A percentile compares a stretch with the other conserved stretches of the same genome.
Conservation (phyloP, 1,140 invertebrate species). For the Nasonia vitripennis region DNA sequence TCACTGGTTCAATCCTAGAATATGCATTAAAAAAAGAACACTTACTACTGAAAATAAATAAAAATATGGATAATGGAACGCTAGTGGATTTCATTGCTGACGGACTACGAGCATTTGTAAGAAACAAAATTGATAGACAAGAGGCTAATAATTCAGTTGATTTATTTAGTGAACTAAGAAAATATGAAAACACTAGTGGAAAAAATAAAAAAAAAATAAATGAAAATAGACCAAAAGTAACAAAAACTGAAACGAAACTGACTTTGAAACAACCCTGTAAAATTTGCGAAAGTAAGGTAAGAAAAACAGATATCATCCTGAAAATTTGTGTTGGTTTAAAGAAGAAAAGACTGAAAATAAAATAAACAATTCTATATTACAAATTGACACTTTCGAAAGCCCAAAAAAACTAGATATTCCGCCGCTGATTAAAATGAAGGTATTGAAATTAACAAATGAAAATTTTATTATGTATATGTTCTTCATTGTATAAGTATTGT, state of each 20-base stretch:
- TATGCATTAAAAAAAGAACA: conserved; percentile 14
- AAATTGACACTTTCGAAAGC: background rate
- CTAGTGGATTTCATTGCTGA: conserved; percentile 4
- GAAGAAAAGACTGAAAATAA: background rate
- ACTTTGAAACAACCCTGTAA: conserved; percentile 24
- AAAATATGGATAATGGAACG: background rate
- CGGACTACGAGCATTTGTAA: background rate
- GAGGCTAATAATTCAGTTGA: background rate
- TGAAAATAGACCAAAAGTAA: background rate
- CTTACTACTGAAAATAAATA: conserved; percentile 16
- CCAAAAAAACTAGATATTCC: conserved; percentile 4
- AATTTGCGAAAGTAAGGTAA: conserved; percentile 16
- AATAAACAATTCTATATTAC: conserved; percentile 13
- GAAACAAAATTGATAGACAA: conserved; percentile 25
- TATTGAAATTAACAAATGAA: too few species aligned
- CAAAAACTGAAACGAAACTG: background rate
- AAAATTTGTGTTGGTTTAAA: conserved; percentile 17
- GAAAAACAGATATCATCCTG: background rate
- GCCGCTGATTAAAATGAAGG: background rate
- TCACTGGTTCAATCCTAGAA: conserved; percentile 7
- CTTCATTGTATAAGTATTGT: too few species aligned
- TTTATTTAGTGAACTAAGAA: conserved; percentile 30
- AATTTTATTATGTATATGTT: too few species aligned
- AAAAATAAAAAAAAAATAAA: background rate
- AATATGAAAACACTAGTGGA: conserved; percentile 6